Evolutionary conservation across 1,140 invertebrate species (phyloP).

Genomic region (Bombus impatiens): DNA sequence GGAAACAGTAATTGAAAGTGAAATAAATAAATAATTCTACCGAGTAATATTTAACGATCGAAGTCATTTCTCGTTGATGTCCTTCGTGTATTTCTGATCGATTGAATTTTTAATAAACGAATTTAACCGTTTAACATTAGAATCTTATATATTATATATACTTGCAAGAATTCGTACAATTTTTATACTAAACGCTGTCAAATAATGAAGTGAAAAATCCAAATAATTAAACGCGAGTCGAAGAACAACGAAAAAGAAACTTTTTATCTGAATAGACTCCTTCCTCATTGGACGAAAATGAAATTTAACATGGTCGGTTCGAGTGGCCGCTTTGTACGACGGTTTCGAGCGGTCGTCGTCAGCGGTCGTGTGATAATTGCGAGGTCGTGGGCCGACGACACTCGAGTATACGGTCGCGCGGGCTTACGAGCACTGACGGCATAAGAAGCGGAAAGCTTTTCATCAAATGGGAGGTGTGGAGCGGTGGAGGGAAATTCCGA

Average conservation of each 20-base stretch:
- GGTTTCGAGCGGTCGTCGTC: conserved; percentile 33
- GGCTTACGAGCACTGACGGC: conserved; percentile 9
- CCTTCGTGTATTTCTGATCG: neutral
- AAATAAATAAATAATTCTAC: neutral
- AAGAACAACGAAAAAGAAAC: neutral
- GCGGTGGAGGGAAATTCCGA: conserved; percentile 21
- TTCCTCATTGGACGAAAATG: neutral
- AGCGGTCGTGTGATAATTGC: conserved; percentile 46
- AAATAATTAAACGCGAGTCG: neutral
- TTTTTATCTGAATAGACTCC: too few species aligned
- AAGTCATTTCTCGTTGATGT: neutral
- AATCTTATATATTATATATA: neutral
- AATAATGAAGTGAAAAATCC: neutral
- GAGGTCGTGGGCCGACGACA: conserved; percentile 27
- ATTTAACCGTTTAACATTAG: neutral
- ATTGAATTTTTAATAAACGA: neutral
- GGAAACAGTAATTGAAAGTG: neutral
- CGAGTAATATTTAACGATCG: neutral
- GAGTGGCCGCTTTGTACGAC: neutral
- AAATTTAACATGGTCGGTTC: conserved; percentile 8
- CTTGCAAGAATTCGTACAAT: neutral
- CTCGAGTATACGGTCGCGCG: neutral
- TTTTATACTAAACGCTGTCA: neutral
- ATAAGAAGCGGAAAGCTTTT: conserved; percentile 56
- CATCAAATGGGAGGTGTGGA: neutral